phyloP scores from a whole-genome alignment of 2,113 vertebrate genomes.

The Calyptomena viridis region DNA sequence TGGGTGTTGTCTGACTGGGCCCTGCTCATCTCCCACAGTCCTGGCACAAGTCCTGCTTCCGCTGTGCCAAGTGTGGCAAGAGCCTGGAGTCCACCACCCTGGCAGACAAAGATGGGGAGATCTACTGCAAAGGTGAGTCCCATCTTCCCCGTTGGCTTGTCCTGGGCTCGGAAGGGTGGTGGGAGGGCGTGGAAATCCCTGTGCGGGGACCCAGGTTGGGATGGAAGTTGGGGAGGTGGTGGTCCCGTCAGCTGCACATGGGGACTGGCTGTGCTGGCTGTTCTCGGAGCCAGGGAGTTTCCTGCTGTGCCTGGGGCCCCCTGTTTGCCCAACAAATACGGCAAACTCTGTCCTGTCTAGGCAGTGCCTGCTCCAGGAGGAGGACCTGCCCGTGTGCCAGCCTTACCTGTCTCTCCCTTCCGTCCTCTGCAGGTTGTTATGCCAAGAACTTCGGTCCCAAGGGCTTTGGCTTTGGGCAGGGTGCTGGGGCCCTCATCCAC shows the following conservation, averaged over 20 bases:
- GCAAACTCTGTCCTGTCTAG: neutral
- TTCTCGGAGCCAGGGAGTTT: neutral
- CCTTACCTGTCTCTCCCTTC: neutral
- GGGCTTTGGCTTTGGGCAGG: slow-evolving; percentile 91
- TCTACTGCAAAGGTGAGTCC: slow-evolving; percentile 91
- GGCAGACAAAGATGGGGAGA: slow-evolving; percentile 92
- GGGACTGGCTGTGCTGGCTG: neutral
- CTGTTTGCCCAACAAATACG: neutral
- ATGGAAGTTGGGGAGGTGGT: neutral
- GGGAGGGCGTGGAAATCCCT: neutral
- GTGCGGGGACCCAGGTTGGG: neutral
- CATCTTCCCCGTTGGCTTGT: neutral
- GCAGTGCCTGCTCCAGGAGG: neutral
- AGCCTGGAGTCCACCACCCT: slow-evolving; percentile 93
- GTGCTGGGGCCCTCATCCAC: slow-evolving; percentile 87
- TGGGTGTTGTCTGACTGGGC: neutral
- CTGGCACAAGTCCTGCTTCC: slow-evolving; percentile 95
- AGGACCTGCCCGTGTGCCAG: rapidly evolving
- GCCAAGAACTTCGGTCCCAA: slow-evolving; percentile 95
- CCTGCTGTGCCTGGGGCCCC: neutral
- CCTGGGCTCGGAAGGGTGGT: neutral
- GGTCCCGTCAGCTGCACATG: neutral
- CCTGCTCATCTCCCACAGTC: slow-evolving; percentile 73
- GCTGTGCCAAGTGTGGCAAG: slow-evolving; percentile 90
- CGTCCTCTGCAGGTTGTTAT: slow-evolving; percentile 82